Evolutionary conservation across 2,113 vertebrate genomes (phyloP), one percentile per base, ranked within the genome.

Genomic region (Hippolais icterina): DNA sequence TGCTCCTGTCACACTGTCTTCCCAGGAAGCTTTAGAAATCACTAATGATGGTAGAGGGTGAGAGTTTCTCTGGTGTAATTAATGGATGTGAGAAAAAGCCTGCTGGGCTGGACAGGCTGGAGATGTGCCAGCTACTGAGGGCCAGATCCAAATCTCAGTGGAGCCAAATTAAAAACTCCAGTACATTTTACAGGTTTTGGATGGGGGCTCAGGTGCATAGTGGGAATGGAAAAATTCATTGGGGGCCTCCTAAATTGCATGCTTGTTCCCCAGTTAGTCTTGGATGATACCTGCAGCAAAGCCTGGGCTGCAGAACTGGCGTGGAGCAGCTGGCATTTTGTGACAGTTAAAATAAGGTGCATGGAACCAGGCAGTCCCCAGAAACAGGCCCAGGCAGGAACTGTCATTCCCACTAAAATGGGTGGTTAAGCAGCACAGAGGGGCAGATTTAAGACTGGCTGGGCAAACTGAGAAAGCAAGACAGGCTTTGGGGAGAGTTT

Each of bases 41-140:
- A 2, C 60, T 92, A 81, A 93, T 41, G 75, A 86, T 41, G 31
- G 75, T 18, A 83, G 82, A 94, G 68, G 52, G 79, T 70, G 82
- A 93, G 85, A 86, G 90, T 70, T 93, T 86, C 90, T 94, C 60
- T 90, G 47, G 47, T 93, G 76, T 94, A 94, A 97, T 94, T 96
- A 96, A 93, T 53, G 64, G 90, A 93, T 56, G 83, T 90, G 95
- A 86, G 88, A 93, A 96, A 96, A 89, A 86, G 75, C 94, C 88
- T 92, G 95, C 93, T 86, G 85, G 85, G 83, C 64, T 90, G 92
- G 87, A 70, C 92, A 92, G 82, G 78, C 84, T 93, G 94, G 93
- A 95, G 87, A 86, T 47, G 23, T 46, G 92, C 93, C 95, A 96
- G 92, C 71, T 77, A 41, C 53, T 13, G 57, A 91, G 39, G 82